A percentile compares a stretch with the other conserved stretches of the same genome.
Evolutionary conservation across 2,113 vertebrate species (phyloP).

Genomic region (Caranx ignobilis): DNA sequence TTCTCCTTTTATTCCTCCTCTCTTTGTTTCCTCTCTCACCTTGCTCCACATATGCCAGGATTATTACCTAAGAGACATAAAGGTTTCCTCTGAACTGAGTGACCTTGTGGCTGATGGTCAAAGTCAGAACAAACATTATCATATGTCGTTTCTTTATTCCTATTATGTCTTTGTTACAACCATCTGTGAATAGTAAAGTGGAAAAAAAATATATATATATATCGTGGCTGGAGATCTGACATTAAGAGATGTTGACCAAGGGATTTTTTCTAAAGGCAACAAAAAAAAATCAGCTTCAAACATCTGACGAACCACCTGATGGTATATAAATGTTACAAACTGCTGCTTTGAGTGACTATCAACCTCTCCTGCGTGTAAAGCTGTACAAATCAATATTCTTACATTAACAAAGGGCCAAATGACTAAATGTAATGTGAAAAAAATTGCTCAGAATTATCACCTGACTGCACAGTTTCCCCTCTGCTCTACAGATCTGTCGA

Average conservation of each 20-base stretch:
- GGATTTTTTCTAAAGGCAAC: not conserved
- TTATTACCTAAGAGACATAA: constrained; percentile 5
- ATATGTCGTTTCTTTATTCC: constrained; percentile 29
- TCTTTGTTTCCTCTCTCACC: not conserved
- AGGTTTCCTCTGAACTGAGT: constrained; percentile 22
- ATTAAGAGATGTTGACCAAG: not conserved
- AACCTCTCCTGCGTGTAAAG: not conserved
- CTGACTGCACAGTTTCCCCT: no score
- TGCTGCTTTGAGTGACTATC: no score
- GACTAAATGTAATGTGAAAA: not conserved
- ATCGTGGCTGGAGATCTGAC: not conserved
- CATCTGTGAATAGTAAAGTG: not conserved
- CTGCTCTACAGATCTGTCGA: no score
- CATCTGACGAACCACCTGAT: not conserved
- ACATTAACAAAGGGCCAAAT: not conserved
- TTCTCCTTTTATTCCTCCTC: not conserved
- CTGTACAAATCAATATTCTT: not conserved
- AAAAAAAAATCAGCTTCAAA: not conserved
- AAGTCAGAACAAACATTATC: constrained; percentile 29
- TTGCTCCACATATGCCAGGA: not conserved
- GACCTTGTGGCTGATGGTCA: constrained; percentile 17
- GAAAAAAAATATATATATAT: not conserved
- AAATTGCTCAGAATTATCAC: not conserved
- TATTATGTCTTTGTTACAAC: no score
- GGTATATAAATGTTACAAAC: not conserved